Evolutionary conservation across 2,113 vertebrate species (phyloP).

Genomic region (Phalacrocorax brasilianus): DNA sequence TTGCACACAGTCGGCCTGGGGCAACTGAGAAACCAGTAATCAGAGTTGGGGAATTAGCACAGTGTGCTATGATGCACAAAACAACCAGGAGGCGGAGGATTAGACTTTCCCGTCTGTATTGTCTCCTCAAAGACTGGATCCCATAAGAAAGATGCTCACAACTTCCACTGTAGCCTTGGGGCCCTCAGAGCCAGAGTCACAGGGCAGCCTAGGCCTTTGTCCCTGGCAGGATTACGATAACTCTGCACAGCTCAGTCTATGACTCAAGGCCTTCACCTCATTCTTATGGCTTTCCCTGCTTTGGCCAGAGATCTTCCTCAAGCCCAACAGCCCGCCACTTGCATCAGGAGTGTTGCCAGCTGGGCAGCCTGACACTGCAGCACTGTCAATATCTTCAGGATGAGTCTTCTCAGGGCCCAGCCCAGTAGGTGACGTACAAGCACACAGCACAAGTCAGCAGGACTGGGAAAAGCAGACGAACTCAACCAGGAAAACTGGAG

Average conservation of each 20-base stretch:
- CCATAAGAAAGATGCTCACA: neutral
- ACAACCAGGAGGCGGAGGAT: neutral
- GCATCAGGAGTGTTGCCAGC: neutral
- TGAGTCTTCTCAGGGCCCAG: neutral
- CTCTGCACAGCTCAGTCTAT: neutral
- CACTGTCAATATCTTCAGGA: neutral
- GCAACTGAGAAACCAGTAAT: neutral
- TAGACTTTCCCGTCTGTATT: neutral
- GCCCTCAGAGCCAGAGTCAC: neutral
- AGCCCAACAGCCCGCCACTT: neutral
- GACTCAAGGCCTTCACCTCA: neutral
- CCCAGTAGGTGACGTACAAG: neutral
- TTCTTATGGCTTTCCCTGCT: neutral
- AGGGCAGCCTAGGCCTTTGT: neutral
- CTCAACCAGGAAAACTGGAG: neutral
- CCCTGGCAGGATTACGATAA: neutral
- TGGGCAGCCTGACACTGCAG: neutral
- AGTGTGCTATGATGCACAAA: neutral
- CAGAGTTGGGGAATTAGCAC: accelerated
- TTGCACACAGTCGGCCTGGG: neutral
- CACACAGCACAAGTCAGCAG: neutral
- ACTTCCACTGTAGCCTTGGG: neutral
- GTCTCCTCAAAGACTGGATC: neutral
- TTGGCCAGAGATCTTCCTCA: neutral
- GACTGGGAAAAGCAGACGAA: neutral